phyloP scores from a whole-genome alignment of 2,888 invertebrate species.

The Ischnura elegans region DNA sequence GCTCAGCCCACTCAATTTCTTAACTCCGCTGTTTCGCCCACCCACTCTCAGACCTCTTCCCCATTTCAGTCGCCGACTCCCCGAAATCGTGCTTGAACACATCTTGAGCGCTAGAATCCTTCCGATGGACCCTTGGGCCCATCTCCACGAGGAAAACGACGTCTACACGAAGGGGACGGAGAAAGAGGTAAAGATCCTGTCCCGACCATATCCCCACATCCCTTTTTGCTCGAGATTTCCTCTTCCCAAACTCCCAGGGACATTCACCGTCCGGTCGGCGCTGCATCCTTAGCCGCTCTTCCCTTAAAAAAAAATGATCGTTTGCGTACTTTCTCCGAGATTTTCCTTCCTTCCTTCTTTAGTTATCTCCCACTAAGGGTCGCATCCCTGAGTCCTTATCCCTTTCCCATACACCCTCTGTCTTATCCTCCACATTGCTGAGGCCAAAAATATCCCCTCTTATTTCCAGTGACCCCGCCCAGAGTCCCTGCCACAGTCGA shows the following conservation, averaged over 20 bases:
- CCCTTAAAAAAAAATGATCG: background rate
- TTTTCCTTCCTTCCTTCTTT: background rate
- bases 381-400: constrained; percentile 1
- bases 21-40: background rate
- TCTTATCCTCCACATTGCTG: background rate
- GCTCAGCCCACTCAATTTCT: background rate
- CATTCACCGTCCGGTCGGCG: background rate
- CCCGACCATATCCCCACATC: constrained; percentile 7
- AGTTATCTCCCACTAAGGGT: background rate
- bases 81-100: background rate
- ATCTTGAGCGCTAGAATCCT: background rate
- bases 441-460: background rate
- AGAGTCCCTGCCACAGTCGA: background rate
- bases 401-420: background rate
- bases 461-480: background rate
- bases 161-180: background rate
- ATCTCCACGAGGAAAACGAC: background rate
- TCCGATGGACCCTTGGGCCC: background rate
- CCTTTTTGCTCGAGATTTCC: background rate
- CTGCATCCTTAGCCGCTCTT: background rate
- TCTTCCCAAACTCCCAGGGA: background rate
- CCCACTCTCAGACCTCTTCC: background rate
- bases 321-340: background rate
- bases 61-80: background rate
- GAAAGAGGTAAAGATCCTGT: background rate